Evolutionary conservation across 2,797 vertebrate species (phyloP).

Genomic region (Pogoniulus pusillus): DNA sequence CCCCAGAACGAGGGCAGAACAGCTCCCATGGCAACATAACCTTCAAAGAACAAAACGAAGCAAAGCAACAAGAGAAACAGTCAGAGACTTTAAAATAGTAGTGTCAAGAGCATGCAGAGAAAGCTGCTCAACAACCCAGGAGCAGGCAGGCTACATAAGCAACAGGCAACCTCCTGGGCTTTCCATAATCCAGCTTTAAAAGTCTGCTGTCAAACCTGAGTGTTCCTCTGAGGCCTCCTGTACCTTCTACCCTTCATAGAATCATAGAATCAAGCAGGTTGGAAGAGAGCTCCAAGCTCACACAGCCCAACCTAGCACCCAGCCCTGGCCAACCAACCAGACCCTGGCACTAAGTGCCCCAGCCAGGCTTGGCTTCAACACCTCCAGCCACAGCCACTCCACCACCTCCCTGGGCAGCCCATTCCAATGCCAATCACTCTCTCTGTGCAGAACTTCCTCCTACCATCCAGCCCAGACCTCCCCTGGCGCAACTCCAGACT

Average conservation of each 20-base stretch:
- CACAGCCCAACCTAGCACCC: no score
- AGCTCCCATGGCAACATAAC: constrained; percentile 99
- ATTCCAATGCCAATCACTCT: no score
- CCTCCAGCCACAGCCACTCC: no score
- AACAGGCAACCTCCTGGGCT: not conserved
- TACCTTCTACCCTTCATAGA: not conserved
- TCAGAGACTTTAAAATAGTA: not conserved
- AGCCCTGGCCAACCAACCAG: no score
- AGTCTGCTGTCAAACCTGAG: not conserved
- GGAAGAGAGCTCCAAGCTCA: no score
- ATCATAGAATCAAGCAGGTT: no score
- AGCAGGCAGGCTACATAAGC: not conserved
- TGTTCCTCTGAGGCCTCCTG: not conserved
- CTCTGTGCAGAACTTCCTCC: no score
- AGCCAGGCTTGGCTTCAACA: no score
- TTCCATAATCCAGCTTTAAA: not conserved
- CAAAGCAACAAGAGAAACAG: not conserved
- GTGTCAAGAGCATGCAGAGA: not conserved
- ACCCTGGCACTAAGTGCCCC: no score
- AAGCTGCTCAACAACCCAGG: not conserved
- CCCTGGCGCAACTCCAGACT: no score
- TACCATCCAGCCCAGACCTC: no score
- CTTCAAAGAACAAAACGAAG: constrained; percentile 69
- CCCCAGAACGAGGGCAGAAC: constrained; percentile 96
- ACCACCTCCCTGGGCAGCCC: no score